Evolutionary conservation across 2,113 vertebrate species (phyloP).

Genomic region (Galbula dea): DNA sequence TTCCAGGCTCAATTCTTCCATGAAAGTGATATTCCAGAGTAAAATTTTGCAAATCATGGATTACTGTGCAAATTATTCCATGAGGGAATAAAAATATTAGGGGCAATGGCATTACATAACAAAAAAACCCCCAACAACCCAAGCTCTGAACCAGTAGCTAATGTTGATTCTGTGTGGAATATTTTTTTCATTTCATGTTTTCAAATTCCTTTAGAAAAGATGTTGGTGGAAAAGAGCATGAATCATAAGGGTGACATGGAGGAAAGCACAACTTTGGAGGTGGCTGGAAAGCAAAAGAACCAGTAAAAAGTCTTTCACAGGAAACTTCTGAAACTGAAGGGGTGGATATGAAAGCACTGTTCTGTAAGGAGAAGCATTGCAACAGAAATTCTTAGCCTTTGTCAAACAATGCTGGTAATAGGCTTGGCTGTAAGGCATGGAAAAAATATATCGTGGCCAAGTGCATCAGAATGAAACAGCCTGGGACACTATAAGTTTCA

Average conservation of each 20-base stretch:
- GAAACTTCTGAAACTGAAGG: neutral
- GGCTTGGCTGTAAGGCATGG: slow-evolving; percentile 39
- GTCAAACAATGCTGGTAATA: slow-evolving; percentile 33
- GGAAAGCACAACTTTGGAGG: neutral
- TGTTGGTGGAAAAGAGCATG: neutral
- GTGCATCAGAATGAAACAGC: neutral
- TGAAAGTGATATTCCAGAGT: neutral
- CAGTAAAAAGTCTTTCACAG: neutral
- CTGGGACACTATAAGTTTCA: slow-evolving; percentile 10
- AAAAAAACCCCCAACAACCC: neutral
- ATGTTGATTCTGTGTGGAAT: neutral
- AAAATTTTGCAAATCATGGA: neutral
- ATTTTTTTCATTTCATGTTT: neutral
- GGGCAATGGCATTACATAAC: neutral
- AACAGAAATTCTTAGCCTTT: slow-evolving; percentile 46
- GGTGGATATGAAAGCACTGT: neutral
- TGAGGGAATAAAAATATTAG: neutral
- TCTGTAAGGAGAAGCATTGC: neutral
- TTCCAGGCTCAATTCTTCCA: neutral
- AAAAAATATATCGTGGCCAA: neutral
- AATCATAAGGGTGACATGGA: neutral
- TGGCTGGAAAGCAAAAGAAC: neutral
- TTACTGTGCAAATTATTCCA: neutral
- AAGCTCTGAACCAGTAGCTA: neutral
- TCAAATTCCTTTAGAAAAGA: neutral